These are phyloP conservation scores for Scalopus aquaticus DNA, from an alignment of 2,113 vertebrate species.

Conservation along the genomic window DNA sequence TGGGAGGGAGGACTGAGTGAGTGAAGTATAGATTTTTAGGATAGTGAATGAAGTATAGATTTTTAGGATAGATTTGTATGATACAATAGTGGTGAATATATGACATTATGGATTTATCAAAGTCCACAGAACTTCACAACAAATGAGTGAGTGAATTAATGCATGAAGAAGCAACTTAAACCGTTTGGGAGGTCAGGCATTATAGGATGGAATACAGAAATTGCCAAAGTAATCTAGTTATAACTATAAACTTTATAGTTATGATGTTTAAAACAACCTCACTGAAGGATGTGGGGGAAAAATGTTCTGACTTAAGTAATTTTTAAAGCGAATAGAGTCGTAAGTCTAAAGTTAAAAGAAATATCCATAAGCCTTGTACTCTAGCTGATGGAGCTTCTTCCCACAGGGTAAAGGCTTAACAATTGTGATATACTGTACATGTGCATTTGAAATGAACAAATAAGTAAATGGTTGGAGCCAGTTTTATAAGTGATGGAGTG, in stretches of 20 bases:
- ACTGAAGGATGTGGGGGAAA: background rate
- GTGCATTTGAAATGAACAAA: background rate
- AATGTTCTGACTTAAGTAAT: background rate
- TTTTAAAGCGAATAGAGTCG: background rate
- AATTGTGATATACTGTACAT: background rate
- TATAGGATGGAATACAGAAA: background rate
- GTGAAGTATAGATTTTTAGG: background rate
- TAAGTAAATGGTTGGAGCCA: background rate
- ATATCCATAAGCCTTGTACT: no score
- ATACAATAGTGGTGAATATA: background rate
- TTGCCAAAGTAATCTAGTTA: background rate
- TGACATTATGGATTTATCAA: background rate
- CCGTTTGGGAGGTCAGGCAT: background rate
- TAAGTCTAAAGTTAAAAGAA: background rate
- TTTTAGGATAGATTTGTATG: background rate
- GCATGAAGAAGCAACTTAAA: background rate
- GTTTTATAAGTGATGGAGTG: background rate
- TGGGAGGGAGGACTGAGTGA: background rate
- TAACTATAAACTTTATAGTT: no score
- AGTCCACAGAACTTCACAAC: background rate
- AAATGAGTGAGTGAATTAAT: background rate
- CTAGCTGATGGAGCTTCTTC: background rate
- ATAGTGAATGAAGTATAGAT: background rate
- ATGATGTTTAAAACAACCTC: background rate
- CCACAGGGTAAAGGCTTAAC: background rate